Conservation (phyloP, 2,888 invertebrate genomes). For the Resseliella maxima region DNA sequence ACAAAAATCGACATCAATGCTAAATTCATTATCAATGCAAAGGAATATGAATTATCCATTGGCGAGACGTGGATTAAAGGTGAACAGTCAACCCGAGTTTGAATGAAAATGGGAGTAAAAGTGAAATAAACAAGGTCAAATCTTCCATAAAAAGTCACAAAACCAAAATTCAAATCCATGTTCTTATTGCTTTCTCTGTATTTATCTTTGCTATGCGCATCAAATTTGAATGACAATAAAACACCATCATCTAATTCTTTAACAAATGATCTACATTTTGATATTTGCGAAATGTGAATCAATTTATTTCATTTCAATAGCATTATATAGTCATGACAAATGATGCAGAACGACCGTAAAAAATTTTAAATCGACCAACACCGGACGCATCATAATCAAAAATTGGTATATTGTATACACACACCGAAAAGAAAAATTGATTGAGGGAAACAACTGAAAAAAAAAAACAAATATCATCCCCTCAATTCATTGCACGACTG, state of each 20-base stretch:
- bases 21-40: background rate
- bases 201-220: no score
- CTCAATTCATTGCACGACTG: background rate
- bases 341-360: slow-evolving; percentile 31
- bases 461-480: background rate
- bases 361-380: slow-evolving; percentile 34
- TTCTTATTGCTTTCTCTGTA: no score
- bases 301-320: slow-evolving; percentile 44
- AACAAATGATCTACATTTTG: background rate
- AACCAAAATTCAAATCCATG: background rate
- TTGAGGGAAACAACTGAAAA: no score
- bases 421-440: no score
- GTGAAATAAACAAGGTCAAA: background rate
- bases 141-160: background rate
- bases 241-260: background rate
- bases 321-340: background rate
- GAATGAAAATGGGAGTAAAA: no score
- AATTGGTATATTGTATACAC: no score
- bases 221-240: slow-evolving; percentile 29
- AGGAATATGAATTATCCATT: slow-evolving; percentile 7
- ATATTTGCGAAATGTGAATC: background rate
- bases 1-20: background rate
- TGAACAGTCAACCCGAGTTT: background rate
- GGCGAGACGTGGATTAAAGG: background rate
- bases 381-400: slow-evolving; percentile 9